These are phyloP conservation scores for Lochmaea crataegi DNA, from an alignment of 2,888 invertebrate genomes.

Conservation along the genomic window DNA sequence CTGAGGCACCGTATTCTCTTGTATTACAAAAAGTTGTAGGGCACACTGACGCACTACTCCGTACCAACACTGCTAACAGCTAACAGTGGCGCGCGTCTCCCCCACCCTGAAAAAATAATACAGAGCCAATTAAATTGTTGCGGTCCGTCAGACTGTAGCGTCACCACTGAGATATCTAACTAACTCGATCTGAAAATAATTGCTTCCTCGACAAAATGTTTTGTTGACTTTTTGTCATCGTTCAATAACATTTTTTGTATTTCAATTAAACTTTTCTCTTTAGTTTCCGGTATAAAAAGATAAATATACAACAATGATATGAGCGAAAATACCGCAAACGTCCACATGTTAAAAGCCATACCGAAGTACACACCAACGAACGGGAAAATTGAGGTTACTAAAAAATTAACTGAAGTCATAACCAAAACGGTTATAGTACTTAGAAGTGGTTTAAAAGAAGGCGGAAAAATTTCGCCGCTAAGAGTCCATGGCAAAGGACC, in stretches of 20 bases:
- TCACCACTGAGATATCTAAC: too few relatives aligned
- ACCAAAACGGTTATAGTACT: slow-evolving; percentile 36
- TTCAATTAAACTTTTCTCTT: slow-evolving; percentile 47
- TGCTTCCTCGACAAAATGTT: neutral
- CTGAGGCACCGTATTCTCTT: too few relatives aligned
- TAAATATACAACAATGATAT: slow-evolving; percentile 45
- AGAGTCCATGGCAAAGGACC: slow-evolving; percentile 86
- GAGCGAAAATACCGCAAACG: slow-evolving; percentile 43
- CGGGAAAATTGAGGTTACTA: slow-evolving; percentile 47
- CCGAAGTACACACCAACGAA: slow-evolving; percentile 39
- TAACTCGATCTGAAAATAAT: neutral
- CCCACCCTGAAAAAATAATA: too few relatives aligned
- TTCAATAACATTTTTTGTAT: slow-evolving; percentile 45
- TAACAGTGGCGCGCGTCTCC: too few relatives aligned
- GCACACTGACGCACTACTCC: too few relatives aligned
- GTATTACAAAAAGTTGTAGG: too few relatives aligned
- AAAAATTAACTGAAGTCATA: slow-evolving; percentile 38
- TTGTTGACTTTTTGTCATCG: slow-evolving; percentile 6
- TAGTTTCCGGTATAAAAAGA: slow-evolving; percentile 48
- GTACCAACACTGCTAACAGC: too few relatives aligned
- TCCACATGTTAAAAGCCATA: slow-evolving; percentile 46
- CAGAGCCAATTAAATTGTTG: too few relatives aligned
- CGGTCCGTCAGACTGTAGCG: too few relatives aligned
- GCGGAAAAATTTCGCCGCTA: slow-evolving; percentile 83
- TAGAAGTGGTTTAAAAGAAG: slow-evolving; percentile 79